phyloP scores from a whole-genome alignment of 2,888 invertebrate species.

The Pedicia rivosa region DNA sequence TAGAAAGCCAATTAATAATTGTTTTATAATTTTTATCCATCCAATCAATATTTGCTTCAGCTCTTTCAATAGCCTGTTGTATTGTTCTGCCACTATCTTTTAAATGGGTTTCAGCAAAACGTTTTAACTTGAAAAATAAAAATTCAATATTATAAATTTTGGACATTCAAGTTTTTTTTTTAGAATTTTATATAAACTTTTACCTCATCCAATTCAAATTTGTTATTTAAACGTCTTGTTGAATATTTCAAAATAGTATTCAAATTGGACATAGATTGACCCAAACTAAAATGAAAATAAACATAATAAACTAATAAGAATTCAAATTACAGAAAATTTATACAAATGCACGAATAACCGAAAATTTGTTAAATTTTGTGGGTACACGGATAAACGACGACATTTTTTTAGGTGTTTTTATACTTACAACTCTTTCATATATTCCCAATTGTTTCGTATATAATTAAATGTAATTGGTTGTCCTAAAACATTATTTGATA shows the following conservation, averaged over 20 bases:
- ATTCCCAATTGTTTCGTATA: conserved; percentile 58
- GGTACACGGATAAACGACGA: conserved; percentile 2
- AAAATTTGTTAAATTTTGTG: conserved; percentile 1
- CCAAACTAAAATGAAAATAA: conserved; percentile 39
- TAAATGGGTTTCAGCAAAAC: conserved; percentile 45
- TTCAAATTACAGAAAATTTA: background rate
- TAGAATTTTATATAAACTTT: conserved; percentile 12
- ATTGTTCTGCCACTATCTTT: conserved; percentile 58
- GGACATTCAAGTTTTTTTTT: conserved; percentile 6
- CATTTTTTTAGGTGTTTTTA: no score
- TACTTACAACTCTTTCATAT: conserved; percentile 55
- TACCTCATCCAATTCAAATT: conserved; percentile 62
- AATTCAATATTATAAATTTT: no score
- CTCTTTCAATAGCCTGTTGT: conserved; percentile 65
- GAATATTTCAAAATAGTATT: conserved; percentile 56
- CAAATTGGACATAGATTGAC: conserved; percentile 51
- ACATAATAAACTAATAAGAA: background rate
- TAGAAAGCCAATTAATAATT: conserved; percentile 56
- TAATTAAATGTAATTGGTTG: conserved; percentile 69
- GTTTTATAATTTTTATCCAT: conserved; percentile 55
- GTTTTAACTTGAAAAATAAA: conserved; percentile 38
- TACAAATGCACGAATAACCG: background rate
- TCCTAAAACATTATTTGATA: conserved; percentile 60
- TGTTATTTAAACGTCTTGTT: conserved; percentile 56
- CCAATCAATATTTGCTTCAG: conserved; percentile 72